These are phyloP conservation scores for Gymnogyps californianus DNA, from an alignment of 2,113 vertebrate genomes.

Conservation along the genomic window DNA sequence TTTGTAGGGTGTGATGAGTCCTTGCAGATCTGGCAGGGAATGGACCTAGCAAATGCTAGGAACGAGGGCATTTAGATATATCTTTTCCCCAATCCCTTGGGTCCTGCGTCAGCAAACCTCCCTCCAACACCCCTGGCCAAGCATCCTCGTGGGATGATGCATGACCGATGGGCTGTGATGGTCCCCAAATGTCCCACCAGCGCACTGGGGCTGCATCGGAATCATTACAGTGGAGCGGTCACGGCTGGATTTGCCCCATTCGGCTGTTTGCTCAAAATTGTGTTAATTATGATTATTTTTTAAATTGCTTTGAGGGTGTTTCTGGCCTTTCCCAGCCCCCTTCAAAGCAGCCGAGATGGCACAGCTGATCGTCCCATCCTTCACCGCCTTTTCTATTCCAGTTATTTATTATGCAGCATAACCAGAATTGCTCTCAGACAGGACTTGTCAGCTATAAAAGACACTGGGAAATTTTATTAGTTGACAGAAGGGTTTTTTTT, in stretches of 20 bases:
- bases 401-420: not conserved
- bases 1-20: not conserved
- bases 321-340: not conserved
- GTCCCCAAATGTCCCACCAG: not conserved
- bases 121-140: not conserved
- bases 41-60: no score
- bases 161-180: not conserved
- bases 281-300: not conserved
- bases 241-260: not conserved
- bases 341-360: not conserved
- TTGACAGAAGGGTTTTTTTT: conserved; percentile 4
- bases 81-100: not conserved
- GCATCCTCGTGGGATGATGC: not conserved
- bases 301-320: not conserved
- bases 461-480: conserved; percentile 47
- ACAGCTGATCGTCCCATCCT: not conserved
- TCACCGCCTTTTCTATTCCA: not conserved
- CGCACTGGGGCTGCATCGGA: not conserved
- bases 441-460: conserved; percentile 52
- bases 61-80: not conserved
- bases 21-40: not conserved
- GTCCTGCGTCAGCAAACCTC: not conserved
- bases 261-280: not conserved
- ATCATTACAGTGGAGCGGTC: rapidly evolving
- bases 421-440: conserved; percentile 11